Evolutionary conservation across 2,888 invertebrate species (phyloP).

Genomic region (Thymelicus acteon): DNA sequence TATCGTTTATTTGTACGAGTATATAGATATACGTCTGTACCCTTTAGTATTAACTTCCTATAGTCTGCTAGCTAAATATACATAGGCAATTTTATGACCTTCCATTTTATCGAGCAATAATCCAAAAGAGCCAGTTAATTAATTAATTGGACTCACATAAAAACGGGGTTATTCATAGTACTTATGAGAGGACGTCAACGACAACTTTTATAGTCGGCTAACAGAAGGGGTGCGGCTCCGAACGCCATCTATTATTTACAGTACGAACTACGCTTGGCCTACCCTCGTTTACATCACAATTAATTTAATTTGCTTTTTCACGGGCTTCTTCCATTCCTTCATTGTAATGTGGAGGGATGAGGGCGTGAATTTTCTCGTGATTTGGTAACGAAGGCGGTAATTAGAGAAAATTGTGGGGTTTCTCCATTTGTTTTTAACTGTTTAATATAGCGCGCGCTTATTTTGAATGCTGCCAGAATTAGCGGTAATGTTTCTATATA

Average conservation of each 20-base stretch:
- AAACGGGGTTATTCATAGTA: slow-evolving; percentile 42
- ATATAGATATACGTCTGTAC: too few relatives aligned
- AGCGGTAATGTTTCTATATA: slow-evolving; percentile 52
- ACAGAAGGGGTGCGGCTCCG: slow-evolving; percentile 61
- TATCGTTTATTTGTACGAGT: too few relatives aligned
- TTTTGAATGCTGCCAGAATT: slow-evolving; percentile 61
- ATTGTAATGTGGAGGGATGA: slow-evolving; percentile 75
- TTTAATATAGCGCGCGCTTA: slow-evolving; percentile 67
- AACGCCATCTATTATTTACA: slow-evolving; percentile 76
- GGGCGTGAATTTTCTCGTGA: slow-evolving; percentile 81
- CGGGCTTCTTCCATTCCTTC: slow-evolving; percentile 80
- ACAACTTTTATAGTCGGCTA: slow-evolving; percentile 44
- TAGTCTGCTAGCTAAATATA: slow-evolving; percentile 29
- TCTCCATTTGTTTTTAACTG: slow-evolving; percentile 78
- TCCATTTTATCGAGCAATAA: slow-evolving; percentile 35
- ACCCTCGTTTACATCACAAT: slow-evolving; percentile 83
- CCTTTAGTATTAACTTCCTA: neutral
- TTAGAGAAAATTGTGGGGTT: slow-evolving; percentile 77
- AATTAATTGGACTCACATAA: slow-evolving; percentile 46
- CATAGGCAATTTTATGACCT: slow-evolving; percentile 31
- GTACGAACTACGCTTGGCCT: slow-evolving; percentile 64
- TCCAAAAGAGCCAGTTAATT: slow-evolving; percentile 42
- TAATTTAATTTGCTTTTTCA: slow-evolving; percentile 84
- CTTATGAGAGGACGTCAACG: slow-evolving; percentile 41
- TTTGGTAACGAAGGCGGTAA: slow-evolving; percentile 79